Base-by-base conservation (phyloP, 2,797 vertebrate species). In the Lagodon rhomboides region DNA sequence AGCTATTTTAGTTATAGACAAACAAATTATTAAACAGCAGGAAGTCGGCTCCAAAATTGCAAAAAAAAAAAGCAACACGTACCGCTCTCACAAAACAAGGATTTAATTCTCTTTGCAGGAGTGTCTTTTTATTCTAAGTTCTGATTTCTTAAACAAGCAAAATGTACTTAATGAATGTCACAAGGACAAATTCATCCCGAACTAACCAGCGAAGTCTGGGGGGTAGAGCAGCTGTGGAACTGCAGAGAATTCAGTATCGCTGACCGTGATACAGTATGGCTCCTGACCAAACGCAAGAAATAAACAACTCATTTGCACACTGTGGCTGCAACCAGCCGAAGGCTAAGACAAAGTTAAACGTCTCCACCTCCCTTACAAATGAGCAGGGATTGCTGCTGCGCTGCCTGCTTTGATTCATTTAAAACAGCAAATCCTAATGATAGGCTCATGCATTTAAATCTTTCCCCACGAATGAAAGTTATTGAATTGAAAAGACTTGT, bases 1-100 rank as follows among this genome's bases (percentile, higher is more conserved):
- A 86, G 75, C 81, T 84, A 18, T 76, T 89, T 85, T 78, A 85
- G 68, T 86, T 80, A 60, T 56, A 85, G 77, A 79, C 75, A 73
- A 80, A 85, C 67, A 75, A 86, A 89, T 85, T 88, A 90, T 80
- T 88, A 71, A 84, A 87, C 77, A 80, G 70, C 61, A 47, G 75
- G 75, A 78, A 69, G 60, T 80, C 75, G 20, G 41, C 58, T 80
- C 64, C 43, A 64, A 87, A 87, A 70, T 69, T 75, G 70, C 51
- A 7, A 77, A 62, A 77, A 67, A 7, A 77, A 65, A 77, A 67
- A 75, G 46, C 67, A 74, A 70, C 41, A 63, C 46, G 15, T 12
- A 18, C 70, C 49, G 61, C 56, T 18, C 68, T 47, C 20, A 50
- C 15, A 73, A 78, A 55, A 38, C 8, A 58, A 38, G 16, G 25